These are phyloP conservation scores for Autographa gamma DNA, from an alignment of 2,888 invertebrate species.

Conservation along the genomic window DNA sequence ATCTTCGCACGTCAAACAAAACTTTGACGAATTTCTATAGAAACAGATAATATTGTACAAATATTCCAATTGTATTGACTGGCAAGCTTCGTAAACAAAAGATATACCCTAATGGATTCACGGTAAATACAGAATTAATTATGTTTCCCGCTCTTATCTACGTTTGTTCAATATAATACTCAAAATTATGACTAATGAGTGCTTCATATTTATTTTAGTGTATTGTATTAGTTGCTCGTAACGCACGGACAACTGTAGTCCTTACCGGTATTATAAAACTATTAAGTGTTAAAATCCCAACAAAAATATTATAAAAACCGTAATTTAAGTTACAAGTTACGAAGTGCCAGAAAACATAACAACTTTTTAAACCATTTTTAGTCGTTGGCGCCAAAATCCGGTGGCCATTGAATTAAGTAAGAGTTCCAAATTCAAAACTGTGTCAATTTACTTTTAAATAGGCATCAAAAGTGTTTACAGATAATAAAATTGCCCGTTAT, in stretches of 20 bases:
- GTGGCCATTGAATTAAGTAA: neutral
- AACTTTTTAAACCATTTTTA: neutral
- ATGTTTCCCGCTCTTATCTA: conserved; percentile 48
- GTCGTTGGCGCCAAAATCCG: neutral
- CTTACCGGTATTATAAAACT: neutral
- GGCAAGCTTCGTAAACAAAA: conserved; percentile 6
- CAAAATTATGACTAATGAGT: conserved; percentile 54
- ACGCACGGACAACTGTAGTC: neutral
- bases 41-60: conserved; percentile 1
- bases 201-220: conserved; percentile 48
- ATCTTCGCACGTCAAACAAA: conserved; percentile 6
- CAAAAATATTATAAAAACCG: neutral
- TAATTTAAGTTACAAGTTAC: neutral
- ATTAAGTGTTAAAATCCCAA: neutral
- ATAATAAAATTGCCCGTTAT: neutral
- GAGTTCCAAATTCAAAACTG: conserved; percentile 34
- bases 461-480: neutral
- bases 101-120: conserved; percentile 30
- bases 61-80: neutral
- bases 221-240: conserved; percentile 38
- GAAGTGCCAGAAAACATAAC: conserved; percentile 26
- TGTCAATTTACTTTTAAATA: neutral
- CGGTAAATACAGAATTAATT: conserved; percentile 46
- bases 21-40: neutral
- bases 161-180: conserved; percentile 38